Base-by-base conservation (phyloP, 2,888 invertebrate genomes). In the Spilosoma lubricipeda region DNA sequence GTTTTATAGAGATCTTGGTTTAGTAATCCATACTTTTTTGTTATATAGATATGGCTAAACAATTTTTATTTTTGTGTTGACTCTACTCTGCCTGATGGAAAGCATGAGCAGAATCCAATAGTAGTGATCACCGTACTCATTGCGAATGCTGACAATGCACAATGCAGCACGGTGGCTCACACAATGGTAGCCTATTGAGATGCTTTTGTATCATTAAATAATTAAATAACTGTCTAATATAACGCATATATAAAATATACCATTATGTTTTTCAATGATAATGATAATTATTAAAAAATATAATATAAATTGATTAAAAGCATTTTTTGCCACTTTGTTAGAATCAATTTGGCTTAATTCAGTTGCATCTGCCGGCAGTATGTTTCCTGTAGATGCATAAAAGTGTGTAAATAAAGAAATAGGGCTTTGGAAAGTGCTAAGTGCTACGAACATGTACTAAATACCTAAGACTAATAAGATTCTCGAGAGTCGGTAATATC, bases 401-500 rank as follows among this genome's bases (percentile, higher is more conserved):
- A 13, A 11, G 18, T 30, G 18, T 63, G 30, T 18, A 56, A 56
- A n/a, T 5, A 69, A n/a, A 69, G 27, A 42, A 76, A 82, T 71
- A 77, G 76, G 76, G 74, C 71, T 67, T 56, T 71, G 20, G 52
- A 66, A 36, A 78, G 69, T 66, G n/a, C 52, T 73, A 73, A 64
- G 84, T 82, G 79, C 75, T 74, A 42, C 67, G 63, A 59, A 36
- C 71, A 78, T 76, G 52, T 78, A 82, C 71, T 78, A 77, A 77
- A 73, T 76, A 72, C 75, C 80, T 82, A 75, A 36, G 48, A 39
- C 81, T 83, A 85, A 77, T 74, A 83, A 82, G 84, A 88, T 87
- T 83, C 82, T 81, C 82, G 77, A 86, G 82, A 77, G 80, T 86
- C 48, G 75, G 70, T 64, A 71, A 79, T 79, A 89, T 79, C 80